These are phyloP conservation scores for Neosilurus mollespiculum DNA, from an alignment of 2,797 vertebrate genomes.

Conservation along the genomic window DNA sequence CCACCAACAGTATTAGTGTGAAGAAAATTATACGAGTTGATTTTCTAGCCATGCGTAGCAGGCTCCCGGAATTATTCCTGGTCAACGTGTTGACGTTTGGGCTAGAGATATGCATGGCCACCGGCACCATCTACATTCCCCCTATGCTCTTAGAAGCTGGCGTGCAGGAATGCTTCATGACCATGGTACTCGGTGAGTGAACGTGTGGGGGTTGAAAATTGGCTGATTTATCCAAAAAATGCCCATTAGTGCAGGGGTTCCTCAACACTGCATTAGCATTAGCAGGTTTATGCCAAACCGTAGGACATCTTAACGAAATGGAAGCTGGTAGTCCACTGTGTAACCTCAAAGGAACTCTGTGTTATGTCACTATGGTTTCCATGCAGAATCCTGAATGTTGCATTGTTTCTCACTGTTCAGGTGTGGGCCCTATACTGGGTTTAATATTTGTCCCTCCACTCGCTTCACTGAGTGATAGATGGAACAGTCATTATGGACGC, in stretches of 20 bases:
- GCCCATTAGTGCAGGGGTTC: not conserved
- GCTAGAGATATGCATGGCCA: constrained; percentile 84
- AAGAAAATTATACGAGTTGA: not conserved
- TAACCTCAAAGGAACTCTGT: no score
- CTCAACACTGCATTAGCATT: not conserved
- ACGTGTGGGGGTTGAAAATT: not conserved
- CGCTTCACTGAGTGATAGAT: constrained; percentile 80
- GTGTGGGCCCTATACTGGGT: constrained; percentile 80
- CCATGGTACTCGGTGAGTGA: constrained; percentile 85
- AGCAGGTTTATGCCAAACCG: not conserved
- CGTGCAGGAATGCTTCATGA: constrained; percentile 85
- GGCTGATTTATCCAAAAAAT: not conserved
- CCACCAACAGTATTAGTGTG: not conserved
- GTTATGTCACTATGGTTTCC: no score
- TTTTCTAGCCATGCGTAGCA: constrained; percentile 59
- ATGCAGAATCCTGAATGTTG: not conserved
- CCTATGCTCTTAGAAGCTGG: constrained; percentile 83
- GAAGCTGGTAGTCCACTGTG: not conserved
- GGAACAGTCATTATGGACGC: constrained; percentile 79
- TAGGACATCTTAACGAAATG: not conserved
- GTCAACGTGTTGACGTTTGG: constrained; percentile 83
- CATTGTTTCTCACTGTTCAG: constrained; percentile 58
- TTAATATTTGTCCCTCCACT: constrained; percentile 78
- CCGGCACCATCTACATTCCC: constrained; percentile 80
- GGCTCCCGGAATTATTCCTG: constrained; percentile 75